Evolutionary conservation across 2,888 invertebrate genomes (phyloP), one percentile per base, ranked within the genome.

Genomic region (Acrobasis suavella): DNA sequence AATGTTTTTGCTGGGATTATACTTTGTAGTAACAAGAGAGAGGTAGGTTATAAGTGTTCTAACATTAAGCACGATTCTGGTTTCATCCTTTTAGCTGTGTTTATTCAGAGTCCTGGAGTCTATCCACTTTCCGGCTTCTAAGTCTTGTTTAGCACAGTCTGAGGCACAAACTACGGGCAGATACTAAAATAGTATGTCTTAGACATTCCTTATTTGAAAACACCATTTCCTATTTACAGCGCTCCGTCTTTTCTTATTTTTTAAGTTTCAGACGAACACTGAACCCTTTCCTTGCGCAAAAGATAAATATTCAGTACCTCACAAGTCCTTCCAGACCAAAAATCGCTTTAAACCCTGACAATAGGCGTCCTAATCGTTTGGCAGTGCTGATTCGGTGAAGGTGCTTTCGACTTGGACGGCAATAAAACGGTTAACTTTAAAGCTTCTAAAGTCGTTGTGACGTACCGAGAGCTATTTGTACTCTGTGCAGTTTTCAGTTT

Each of bases 361-460:
- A 38, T 59, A 50, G 50, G 37, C 15, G 38, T 38, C 38, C 38
- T 50, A 50, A 50, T 50, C 9, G 59, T 38, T 49, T 50, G 38
- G 14, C 50, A 7, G 50, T 12, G 38, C 7, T 32, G 32, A 37
- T 1, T 15, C 50, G 10, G 38, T 8, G 38, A 59, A 52, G 14
- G 46, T 46, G 39, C 56, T 60, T 62, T 63, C 62, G 64, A 60
- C 22, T 42, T 49, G 63, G 58, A 22, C 50, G 66, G 64, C 69
- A 64, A 69, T 76, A 72, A 72, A 76, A 73, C 72, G 63, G 67
- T 74, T 70, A 67, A 72, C 75, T 67, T 72, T 69, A 58, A 59
- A 51, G 62, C 64, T 73, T 72, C 68, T 66, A 73, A 22, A 73
- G 67, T 67, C 63, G 66, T 62, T 61, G 65, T 68, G 73, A 70